Base-by-base conservation (phyloP, 2,797 vertebrate genomes). In the Petrocephalus sullivani region DNA sequence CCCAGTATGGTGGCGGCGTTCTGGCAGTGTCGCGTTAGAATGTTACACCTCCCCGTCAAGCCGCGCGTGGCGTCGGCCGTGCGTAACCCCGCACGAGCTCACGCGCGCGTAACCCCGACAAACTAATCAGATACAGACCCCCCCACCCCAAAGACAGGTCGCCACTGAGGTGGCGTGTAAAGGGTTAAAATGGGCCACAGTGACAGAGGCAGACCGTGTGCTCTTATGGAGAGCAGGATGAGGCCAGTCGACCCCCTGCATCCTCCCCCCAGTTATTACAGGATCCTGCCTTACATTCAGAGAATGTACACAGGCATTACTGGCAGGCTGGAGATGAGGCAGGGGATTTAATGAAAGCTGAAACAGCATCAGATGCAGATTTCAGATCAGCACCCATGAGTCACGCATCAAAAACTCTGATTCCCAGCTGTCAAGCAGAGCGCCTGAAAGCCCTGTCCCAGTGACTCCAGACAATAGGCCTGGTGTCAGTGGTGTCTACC, bases 241-340 rank as follows among this genome's bases (percentile, higher is more conserved):
- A 88, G 87, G 86, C 90, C 85, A 92, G 90, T 92, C 90, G 91
- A 84, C 85, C 90, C 89, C 88, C 84, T 89, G 84, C 90, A 81
- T 90, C 88, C 84, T 90, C 88, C 87, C 46, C 87, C 85, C 60
- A 60, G 23, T 71, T 89, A 88, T 23, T n/a, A 46, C 28, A 56
- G 64, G 60, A 21, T 67, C 19, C 61, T 84, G 89, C 56, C 67
- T 37, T 88, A 23, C 89, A 88, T 82, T 64, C 53, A 54, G 23
- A 87, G 86, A 84, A 87, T n/a, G n/a, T n/a, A 54, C 58, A 75
- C 41, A 58, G 87, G 41, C 84, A n/a, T 57, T 49, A 83, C 67
- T 60, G 57, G 12, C 57, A 84, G 56, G n/a, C 75, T 21, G 23
- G 2, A 23, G 84, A 2, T 51, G 21, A 60, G 87, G 71, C 56